These are phyloP conservation scores for Leuctra nigra DNA, from an alignment of 2,888 invertebrate genomes.

Conservation along the genomic window DNA sequence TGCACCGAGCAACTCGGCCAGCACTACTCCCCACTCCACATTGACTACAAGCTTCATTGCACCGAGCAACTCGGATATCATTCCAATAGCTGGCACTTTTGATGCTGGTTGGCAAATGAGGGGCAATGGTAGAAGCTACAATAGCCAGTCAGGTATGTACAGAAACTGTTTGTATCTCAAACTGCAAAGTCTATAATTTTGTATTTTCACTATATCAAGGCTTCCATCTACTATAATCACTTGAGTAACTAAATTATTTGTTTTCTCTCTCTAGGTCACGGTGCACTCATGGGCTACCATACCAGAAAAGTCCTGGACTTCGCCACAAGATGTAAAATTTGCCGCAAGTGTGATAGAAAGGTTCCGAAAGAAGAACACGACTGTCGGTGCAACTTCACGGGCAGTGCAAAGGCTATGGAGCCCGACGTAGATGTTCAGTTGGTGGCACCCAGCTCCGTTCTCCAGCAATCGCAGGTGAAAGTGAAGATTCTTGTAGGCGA, in stretches of 20 bases:
- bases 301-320: conserved; percentile 31
- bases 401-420: conserved; percentile 35
- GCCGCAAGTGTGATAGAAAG: conserved; percentile 29
- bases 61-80: too few relatives aligned
- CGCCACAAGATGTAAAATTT: conserved; percentile 30
- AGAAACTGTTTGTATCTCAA: not conserved
- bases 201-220: too few relatives aligned
- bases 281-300: conserved; percentile 31
- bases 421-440: conserved; percentile 30
- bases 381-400: conserved; percentile 32
- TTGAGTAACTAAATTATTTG: too few relatives aligned
- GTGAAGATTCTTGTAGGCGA: not conserved
- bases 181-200: too few relatives aligned
- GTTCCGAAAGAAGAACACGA: conserved; percentile 31
- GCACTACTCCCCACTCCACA: too few relatives aligned
- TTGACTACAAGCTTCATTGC: too few relatives aligned
- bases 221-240: too few relatives aligned
- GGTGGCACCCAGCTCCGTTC: conserved; percentile 26
- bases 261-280: conserved; percentile 27
- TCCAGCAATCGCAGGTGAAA: not conserved
- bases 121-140: conserved; percentile 2
- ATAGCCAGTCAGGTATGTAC: conserved; percentile 1
- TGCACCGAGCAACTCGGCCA: too few relatives aligned
- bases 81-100: not conserved
- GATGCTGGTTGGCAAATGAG: conserved; percentile 9